Conservation (phyloP, 2,113 vertebrate species). For the Cynoglossus semilaevis region DNA sequence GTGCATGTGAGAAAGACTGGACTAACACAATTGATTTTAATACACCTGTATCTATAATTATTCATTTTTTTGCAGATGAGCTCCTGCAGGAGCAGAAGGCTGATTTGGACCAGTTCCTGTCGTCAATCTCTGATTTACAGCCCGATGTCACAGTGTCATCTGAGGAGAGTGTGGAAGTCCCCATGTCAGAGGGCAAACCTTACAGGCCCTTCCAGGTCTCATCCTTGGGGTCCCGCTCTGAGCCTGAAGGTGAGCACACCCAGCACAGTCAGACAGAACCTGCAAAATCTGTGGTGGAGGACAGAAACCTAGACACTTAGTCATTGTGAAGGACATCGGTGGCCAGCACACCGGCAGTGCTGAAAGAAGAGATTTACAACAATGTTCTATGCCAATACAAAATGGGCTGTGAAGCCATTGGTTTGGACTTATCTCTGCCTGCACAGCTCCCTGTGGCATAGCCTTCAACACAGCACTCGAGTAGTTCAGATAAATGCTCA, state of each 20-base stretch:
- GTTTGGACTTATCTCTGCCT: constrained; percentile 46
- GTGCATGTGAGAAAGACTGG: too few species aligned
- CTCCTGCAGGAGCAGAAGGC: constrained; percentile 92
- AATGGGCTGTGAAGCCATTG: constrained; percentile 25
- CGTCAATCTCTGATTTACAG: constrained; percentile 90
- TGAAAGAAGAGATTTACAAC: constrained; percentile 12
- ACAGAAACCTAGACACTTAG: constrained; percentile 2
- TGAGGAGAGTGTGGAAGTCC: constrained; percentile 87
- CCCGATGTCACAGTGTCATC: constrained; percentile 89
- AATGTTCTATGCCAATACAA: constrained; percentile 9
- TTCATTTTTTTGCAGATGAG: constrained; percentile 78
- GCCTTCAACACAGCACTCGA: constrained; percentile 32
- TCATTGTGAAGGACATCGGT: constrained; percentile 35
- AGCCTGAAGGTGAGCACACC: constrained; percentile 84
- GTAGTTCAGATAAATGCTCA: constrained; percentile 52
- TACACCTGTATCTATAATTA: too few species aligned
- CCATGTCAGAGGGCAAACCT: constrained; percentile 79
- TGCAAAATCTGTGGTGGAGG: constrained; percentile 1
- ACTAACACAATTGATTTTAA: too few species aligned
- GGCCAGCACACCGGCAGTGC: constrained; percentile 5
- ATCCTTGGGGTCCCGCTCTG: constrained; percentile 84
- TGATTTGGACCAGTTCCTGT: constrained; percentile 93
- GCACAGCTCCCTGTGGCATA: constrained; percentile 43
- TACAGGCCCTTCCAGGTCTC: constrained; percentile 90
- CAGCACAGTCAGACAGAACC: constrained; percentile 11